Evolutionary conservation across 1,140 invertebrate species (phyloP).

Genomic region (Brachionus paranguensis): DNA sequence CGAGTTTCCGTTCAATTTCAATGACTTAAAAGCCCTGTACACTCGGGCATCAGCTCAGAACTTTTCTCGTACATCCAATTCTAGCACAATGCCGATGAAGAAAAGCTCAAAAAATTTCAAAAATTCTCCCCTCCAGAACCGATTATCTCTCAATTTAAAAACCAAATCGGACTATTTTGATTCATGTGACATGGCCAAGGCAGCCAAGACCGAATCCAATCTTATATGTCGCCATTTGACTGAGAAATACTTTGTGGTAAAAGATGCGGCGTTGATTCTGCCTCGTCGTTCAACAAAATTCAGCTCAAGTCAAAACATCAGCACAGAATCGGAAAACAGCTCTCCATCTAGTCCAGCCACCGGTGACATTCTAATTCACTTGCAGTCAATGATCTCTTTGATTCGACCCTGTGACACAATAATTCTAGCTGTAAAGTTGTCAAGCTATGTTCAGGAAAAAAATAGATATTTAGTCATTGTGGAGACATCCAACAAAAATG

Average conservation of each 20-base stretch:
- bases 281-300: constrained; percentile 18
- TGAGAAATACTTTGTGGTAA: constrained; percentile 38
- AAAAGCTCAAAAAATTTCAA: constrained; percentile 29
- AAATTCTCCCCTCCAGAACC: background rate
- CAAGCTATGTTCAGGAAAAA: constrained; percentile 23
- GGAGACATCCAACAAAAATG: background rate
- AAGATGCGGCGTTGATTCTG: constrained; percentile 29
- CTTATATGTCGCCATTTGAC: background rate
- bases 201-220: background rate
- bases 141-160: constrained; percentile 10
- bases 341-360: background rate
- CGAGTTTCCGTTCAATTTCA: background rate
- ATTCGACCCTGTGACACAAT: constrained; percentile 26
- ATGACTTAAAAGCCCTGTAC: constrained; percentile 22
- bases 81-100: background rate
- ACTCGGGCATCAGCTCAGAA: background rate
- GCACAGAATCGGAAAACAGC: background rate
- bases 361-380: constrained; percentile 37
- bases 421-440: constrained; percentile 28
- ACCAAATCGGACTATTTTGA: constrained; percentile 27
- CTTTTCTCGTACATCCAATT: background rate
- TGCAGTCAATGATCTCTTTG: constrained; percentile 34
- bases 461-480: constrained; percentile 37
- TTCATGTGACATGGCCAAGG: background rate
- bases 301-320: background rate